Percentiles rank a stretch among this genome's conserved stretches.
Conservation (phyloP, 1,140 invertebrate genomes). For the Danaus melanippus region DNA sequence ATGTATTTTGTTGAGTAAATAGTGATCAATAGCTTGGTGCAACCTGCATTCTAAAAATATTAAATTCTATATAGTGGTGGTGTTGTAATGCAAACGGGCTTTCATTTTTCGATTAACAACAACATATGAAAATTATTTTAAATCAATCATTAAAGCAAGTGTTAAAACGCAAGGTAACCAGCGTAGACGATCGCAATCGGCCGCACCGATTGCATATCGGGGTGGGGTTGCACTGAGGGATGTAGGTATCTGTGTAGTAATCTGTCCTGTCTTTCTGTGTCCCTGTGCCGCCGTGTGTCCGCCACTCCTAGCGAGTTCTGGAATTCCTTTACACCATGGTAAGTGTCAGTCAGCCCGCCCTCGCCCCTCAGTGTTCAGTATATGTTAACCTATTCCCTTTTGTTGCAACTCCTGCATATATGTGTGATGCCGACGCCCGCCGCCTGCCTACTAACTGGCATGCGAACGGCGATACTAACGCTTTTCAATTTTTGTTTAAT, state of each 20-base stretch:
- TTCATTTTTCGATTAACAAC: slow-evolving; percentile 48
- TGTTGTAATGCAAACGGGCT: slow-evolving; percentile 71
- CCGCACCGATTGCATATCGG: slow-evolving; percentile 57
- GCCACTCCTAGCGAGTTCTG: slow-evolving; percentile 92
- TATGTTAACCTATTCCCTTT: slow-evolving; percentile 71
- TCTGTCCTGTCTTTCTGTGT: slow-evolving; percentile 82
- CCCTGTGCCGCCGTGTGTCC: slow-evolving; percentile 78
- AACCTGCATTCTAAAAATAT: slow-evolving; percentile 28
- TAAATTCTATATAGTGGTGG: slow-evolving; percentile 46
- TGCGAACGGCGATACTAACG: slow-evolving; percentile 53
- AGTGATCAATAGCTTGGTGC: slow-evolving; percentile 34
- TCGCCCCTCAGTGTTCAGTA: slow-evolving; percentile 72
- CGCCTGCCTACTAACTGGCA: slow-evolving; percentile 46
- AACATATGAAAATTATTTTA: slow-evolving; percentile 50
- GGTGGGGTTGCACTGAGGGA: slow-evolving; percentile 71
- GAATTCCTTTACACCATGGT: slow-evolving; percentile 97
- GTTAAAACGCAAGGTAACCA: slow-evolving; percentile 71
- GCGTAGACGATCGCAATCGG: slow-evolving; percentile 60
- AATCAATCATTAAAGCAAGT: slow-evolving; percentile 63
- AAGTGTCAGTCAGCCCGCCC: slow-evolving; percentile 83
- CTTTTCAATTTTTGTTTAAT: slow-evolving; percentile 68
- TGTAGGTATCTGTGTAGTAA: slow-evolving; percentile 79
- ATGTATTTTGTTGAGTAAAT: slow-evolving; percentile 36
- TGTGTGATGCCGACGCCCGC: slow-evolving; percentile 64
- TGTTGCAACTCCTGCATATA: slow-evolving; percentile 67